These are phyloP conservation scores for Paedocypris micromegethes DNA, from an alignment of 2,797 vertebrate species.

Conservation along the genomic window DNA sequence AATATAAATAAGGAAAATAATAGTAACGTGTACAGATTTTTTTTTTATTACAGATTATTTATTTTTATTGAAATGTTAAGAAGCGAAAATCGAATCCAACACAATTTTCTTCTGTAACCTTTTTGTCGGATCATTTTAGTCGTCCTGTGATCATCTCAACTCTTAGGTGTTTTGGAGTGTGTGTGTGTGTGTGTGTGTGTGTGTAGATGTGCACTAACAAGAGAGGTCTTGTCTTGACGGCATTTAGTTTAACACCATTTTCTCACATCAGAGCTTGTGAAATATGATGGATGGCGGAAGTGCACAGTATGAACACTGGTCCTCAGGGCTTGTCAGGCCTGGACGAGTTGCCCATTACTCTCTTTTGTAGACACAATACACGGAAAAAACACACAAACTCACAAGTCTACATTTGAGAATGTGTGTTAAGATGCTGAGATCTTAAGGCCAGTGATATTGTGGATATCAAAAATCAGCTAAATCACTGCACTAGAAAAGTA, in stretches of 20 bases:
- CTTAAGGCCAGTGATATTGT: too few relatives aligned
- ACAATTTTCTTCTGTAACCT: too few relatives aligned
- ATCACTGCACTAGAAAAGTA: too few relatives aligned
- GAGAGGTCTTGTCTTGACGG: slow-evolving; percentile 33
- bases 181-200: slow-evolving; percentile 44
- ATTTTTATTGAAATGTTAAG: too few relatives aligned
- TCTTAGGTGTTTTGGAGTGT: slow-evolving; percentile 19
- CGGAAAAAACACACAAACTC: not conserved
- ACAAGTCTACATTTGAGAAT: not conserved
- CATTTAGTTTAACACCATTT: slow-evolving; percentile 55
- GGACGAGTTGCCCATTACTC: slow-evolving; percentile 64
- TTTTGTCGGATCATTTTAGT: not conserved
- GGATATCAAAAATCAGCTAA: too few relatives aligned
- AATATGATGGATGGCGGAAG: slow-evolving; percentile 66
- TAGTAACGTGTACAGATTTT: too few relatives aligned
- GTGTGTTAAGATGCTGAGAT: not conserved
- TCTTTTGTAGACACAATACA: slow-evolving; percentile 57
- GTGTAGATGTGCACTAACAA: slow-evolving; percentile 42
- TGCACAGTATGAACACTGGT: slow-evolving; percentile 54
- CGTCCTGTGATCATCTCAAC: not conserved
- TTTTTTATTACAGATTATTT: too few relatives aligned
- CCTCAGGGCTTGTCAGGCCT: slow-evolving; percentile 66
- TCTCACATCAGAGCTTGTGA: slow-evolving; percentile 63
- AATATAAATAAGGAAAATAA: too few relatives aligned
- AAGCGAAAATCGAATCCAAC: too few relatives aligned